phyloP scores from a whole-genome alignment of 2,888 invertebrate genomes.

The Torymus auratus region DNA sequence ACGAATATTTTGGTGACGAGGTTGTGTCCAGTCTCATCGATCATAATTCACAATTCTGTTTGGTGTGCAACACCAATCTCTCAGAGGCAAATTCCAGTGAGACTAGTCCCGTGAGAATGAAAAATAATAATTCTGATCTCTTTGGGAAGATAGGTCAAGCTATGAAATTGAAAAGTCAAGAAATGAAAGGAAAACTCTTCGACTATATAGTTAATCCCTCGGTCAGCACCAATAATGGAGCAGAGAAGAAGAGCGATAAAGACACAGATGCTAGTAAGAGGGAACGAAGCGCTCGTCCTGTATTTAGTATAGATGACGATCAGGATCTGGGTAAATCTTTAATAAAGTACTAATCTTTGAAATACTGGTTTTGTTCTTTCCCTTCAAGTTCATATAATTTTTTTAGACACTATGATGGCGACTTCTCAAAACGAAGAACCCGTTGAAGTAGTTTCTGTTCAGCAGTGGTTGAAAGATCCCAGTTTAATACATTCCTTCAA shows the following conservation, averaged over 20 bases:
- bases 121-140: slow-evolving; percentile 79
- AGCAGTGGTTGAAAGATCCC: slow-evolving; percentile 88
- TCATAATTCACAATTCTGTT: slow-evolving; percentile 88
- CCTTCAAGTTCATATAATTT: slow-evolving; percentile 30
- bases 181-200: slow-evolving; percentile 93
- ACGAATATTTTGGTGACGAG: slow-evolving; percentile 89
- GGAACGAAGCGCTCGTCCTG: slow-evolving; percentile 92
- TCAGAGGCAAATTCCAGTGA: slow-evolving; percentile 75
- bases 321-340: slow-evolving; percentile 76
- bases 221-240: slow-evolving; percentile 78
- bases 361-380: neutral
- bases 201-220: slow-evolving; percentile 96
- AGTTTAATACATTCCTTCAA: slow-evolving; percentile 91
- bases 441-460: slow-evolving; percentile 88
- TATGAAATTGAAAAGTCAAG: slow-evolving; percentile 93
- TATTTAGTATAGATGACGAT: slow-evolving; percentile 96
- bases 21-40: slow-evolving; percentile 89
- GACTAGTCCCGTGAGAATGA: slow-evolving; percentile 70
- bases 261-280: slow-evolving; percentile 84
- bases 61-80: slow-evolving; percentile 85
- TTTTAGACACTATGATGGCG: slow-evolving; percentile 73
- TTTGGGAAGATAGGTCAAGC: slow-evolving; percentile 91
- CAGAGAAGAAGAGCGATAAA: slow-evolving; percentile 90
- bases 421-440: slow-evolving; percentile 80
- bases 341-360: neutral